Percentiles rank a stretch among this genome's conserved stretches.
Evolutionary conservation across 2,888 invertebrate genomes (phyloP).

Genomic region (Drosophila robusta): DNA sequence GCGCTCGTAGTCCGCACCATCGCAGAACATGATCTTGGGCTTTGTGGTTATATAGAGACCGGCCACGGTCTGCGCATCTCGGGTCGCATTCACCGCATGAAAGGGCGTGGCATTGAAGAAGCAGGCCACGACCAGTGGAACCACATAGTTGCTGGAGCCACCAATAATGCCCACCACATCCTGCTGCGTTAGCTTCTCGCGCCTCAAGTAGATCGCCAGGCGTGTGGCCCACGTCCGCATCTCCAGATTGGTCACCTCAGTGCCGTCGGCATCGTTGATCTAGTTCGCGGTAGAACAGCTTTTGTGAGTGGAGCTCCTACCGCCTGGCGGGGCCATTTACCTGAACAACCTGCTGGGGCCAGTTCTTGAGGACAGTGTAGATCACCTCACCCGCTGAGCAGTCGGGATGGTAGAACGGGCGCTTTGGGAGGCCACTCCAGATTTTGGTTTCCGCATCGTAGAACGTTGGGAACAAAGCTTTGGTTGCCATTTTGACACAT

Average conservation of each 20-base stretch:
- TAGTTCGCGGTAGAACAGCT: constrained; percentile 19
- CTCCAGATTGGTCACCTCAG: constrained; percentile 34
- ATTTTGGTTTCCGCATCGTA: constrained; percentile 55
- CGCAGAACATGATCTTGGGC: constrained; percentile 75
- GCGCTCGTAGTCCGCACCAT: constrained; percentile 49
- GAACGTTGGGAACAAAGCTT: constrained; percentile 49
- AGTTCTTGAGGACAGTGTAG: constrained; percentile 24
- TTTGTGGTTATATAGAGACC: constrained; percentile 51
- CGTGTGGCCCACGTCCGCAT: constrained; percentile 39
- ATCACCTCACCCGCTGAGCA: constrained; percentile 42
- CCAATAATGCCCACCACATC: constrained; percentile 52
- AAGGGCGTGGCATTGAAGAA: constrained; percentile 57
- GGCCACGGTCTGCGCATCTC: constrained; percentile 38
- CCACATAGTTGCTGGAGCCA: constrained; percentile 38
- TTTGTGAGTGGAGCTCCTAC: constrained; percentile 1
- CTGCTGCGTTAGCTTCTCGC: constrained; percentile 51
- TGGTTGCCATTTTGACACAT: constrained; percentile 47
- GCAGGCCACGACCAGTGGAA: constrained; percentile 40
- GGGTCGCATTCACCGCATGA: constrained; percentile 53
- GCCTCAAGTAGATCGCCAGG: constrained; percentile 44
- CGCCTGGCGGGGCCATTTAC: constrained; percentile 19
- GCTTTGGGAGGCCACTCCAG: constrained; percentile 52
- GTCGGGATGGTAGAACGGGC: constrained; percentile 24
- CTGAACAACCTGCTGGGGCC: constrained; percentile 52
- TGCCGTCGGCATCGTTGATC: constrained; percentile 55